Evolutionary conservation across 2,113 vertebrate genomes (phyloP).

Genomic region (Hystrix cristata): DNA sequence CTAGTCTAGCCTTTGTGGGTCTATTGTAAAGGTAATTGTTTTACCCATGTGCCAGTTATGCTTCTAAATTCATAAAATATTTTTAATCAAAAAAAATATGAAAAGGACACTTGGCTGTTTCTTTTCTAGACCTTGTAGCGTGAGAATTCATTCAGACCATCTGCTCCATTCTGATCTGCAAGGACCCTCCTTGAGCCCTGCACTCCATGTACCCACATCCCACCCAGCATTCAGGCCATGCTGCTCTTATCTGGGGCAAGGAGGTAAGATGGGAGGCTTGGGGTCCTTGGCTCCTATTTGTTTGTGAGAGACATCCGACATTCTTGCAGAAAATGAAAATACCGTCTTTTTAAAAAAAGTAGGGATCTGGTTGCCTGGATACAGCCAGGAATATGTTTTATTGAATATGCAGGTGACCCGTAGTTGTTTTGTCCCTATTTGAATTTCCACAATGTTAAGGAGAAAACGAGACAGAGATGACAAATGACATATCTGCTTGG

Average conservation of each 20-base stretch:
- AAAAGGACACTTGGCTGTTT: not conserved
- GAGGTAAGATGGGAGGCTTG: not conserved
- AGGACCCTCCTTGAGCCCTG: not conserved
- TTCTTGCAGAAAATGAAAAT: slow-evolving; percentile 42
- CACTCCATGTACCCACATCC: accelerated
- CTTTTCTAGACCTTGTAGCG: not conserved
- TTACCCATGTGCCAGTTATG: not conserved
- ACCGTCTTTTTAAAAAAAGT: slow-evolving; percentile 40
- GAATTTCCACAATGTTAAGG: not conserved
- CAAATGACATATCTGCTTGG: not conserved
- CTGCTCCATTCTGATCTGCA: not conserved
- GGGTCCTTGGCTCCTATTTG: not conserved
- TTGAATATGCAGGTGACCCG: not conserved
- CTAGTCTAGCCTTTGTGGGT: not conserved
- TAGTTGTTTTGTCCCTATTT: not conserved
- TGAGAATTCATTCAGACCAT: not conserved
- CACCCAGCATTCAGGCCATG: not conserved
- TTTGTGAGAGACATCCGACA: not conserved
- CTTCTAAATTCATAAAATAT: slow-evolving; percentile 4
- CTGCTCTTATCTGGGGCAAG: too few species aligned
- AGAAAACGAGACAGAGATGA: not conserved
- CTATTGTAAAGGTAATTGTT: not conserved
- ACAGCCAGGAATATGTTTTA: not conserved
- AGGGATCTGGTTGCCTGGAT: not conserved
- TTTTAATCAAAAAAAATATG: slow-evolving; percentile 32